Base-by-base conservation (phyloP, 2,888 invertebrate species). In the Drosophila longiperda region DNA sequence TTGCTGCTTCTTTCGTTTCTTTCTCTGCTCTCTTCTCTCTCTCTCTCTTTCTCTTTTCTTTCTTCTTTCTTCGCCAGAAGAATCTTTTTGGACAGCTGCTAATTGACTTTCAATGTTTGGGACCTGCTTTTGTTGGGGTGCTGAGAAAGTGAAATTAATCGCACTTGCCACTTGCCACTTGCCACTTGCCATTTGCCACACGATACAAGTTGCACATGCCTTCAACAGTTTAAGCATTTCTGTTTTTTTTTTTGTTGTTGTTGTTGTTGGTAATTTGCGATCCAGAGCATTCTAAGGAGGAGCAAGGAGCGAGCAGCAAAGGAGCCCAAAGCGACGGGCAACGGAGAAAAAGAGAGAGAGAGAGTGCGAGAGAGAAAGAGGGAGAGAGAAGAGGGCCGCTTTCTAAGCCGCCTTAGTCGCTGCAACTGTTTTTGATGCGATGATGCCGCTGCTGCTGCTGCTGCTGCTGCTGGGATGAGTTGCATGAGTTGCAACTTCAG, bases 141-240 rank as follows among this genome's bases (percentile, higher is more conserved):
- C 71, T 82, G 87, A 89, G 85, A 85, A 85, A 85, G 85, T 89
- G 85, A 85, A 85, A 85, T 85, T 85, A 89, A 89, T 85, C 78
- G 82, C 71, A 66, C 71, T 62, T 67, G 75, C n/a, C 23, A 20
- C 32, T 33, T 55, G 49, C 65, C 61, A 57, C 38, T 48, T 52
- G 60, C 33, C 33, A 15, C 62, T 53, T 54, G 66, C 66, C n/a
- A n/a, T 54, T 33, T 73, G 64, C 60, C 32, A 38, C 65, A 20
- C 20, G 45, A 15, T 20, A 45, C 23, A 45, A 20, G 45, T 4
- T 45, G 4, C 45, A 45, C 12, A 33, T 71, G 60, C 23, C 48
- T 38, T 20, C 36, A 66, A 38, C 23, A 33, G 32, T 12, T 42
- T 42, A 1, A 11, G 15, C 20, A 34, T 33, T 38, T 48, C 40